phyloP scores from a whole-genome alignment of 1,140 invertebrate species.

The Cephus cinctus region DNA sequence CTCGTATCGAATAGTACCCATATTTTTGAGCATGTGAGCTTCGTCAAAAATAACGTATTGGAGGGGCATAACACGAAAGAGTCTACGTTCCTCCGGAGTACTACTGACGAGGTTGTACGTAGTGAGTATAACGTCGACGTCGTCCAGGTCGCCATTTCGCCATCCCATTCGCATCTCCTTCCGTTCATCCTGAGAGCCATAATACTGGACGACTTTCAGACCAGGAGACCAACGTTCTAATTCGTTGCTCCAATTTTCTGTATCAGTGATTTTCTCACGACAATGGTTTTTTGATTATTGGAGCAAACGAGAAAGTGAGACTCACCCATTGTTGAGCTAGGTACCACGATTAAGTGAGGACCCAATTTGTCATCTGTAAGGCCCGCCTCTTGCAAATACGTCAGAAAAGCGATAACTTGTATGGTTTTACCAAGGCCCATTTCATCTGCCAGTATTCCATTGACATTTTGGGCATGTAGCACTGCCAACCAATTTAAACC shows the following conservation, averaged over 20 bases:
- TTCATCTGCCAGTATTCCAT: constrained; percentile 91
- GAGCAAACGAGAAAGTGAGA: too few relatives aligned
- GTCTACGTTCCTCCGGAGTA: constrained; percentile 82
- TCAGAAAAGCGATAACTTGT: constrained; percentile 87
- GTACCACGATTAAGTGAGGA: constrained; percentile 89
- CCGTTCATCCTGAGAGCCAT: constrained; percentile 83
- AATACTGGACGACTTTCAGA: constrained; percentile 81
- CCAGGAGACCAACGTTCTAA: constrained; percentile 81
- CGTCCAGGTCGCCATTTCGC: constrained; percentile 70
- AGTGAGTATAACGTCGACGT: constrained; percentile 83
- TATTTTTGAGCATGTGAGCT: constrained; percentile 97
- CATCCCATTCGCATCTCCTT: constrained; percentile 74
- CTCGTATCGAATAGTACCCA: constrained; percentile 87
- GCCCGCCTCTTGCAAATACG: constrained; percentile 76
- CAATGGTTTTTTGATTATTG: too few relatives aligned
- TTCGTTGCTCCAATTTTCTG: constrained; percentile 89
- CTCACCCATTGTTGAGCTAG: constrained; percentile 84
- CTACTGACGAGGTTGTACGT: constrained; percentile 83
- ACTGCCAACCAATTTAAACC: constrained; percentile 93
- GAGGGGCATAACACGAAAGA: constrained; percentile 86
- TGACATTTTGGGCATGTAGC: constrained; percentile 85
- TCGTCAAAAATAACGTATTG: constrained; percentile 96
- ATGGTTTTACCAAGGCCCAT: constrained; percentile 92
- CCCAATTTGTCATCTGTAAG: constrained; percentile 59
- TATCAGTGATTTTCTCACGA: too few relatives aligned